Conservation (phyloP, 2,888 invertebrate species). For the Heliconius erato region DNA sequence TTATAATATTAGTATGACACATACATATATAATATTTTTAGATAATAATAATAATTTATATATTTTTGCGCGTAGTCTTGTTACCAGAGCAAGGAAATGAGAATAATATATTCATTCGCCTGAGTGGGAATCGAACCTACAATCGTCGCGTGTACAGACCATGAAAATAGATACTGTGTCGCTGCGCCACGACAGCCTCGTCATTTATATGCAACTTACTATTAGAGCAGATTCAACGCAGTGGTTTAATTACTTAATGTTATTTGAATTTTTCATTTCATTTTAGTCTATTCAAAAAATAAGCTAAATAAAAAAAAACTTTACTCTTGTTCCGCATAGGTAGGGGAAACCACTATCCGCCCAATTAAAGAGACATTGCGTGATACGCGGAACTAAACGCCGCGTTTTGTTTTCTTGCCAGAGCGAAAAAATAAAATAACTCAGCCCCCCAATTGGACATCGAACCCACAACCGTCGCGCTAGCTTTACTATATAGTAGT, state of each 20-base stretch:
- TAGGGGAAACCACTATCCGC: too few relatives aligned
- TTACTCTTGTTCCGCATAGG: too few relatives aligned
- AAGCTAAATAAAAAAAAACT: neutral
- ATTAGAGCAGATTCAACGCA: constrained; percentile 1
- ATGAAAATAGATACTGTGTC: neutral
- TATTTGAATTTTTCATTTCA: neutral
- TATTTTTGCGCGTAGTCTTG: too few relatives aligned
- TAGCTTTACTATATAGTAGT: neutral
- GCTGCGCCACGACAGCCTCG: neutral
- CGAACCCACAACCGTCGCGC: neutral
- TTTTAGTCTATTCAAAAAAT: neutral
- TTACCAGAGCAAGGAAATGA: neutral
- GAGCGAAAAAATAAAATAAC: too few relatives aligned
- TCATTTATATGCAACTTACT: neutral
- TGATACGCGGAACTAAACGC: too few relatives aligned
- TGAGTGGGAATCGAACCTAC: neutral
- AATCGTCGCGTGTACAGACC: neutral
- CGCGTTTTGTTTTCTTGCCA: too few relatives aligned
- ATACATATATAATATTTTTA: too few relatives aligned
- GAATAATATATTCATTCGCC: neutral
- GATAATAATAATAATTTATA: too few relatives aligned
- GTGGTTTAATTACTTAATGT: neutral
- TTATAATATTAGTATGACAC: too few relatives aligned
- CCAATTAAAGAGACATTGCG: too few relatives aligned
- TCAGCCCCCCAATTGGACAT: neutral